These are phyloP conservation scores for Podarcis cretensis DNA, from an alignment of 2,113 vertebrate genomes.

Conservation along the genomic window DNA sequence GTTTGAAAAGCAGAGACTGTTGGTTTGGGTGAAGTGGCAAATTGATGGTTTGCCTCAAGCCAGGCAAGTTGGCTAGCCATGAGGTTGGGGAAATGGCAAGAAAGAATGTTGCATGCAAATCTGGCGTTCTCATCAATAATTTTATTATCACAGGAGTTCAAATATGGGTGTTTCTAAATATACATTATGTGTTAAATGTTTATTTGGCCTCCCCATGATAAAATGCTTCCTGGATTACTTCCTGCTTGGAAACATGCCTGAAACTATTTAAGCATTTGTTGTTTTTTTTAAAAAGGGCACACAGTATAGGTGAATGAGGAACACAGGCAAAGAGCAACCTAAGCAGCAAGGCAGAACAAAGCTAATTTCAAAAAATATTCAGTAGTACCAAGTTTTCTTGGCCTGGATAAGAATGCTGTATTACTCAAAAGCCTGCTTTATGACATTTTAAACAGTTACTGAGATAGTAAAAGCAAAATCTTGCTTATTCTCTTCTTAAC, in stretches of 20 bases:
- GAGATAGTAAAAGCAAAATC: background rate
- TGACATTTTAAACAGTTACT: background rate
- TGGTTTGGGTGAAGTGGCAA: background rate
- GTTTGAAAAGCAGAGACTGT: background rate
- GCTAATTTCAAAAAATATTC: background rate
- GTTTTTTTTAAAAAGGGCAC: too few relatives aligned
- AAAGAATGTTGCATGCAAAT: too few relatives aligned
- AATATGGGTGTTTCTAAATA: background rate
- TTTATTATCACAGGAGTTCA: background rate
- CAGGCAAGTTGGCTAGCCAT: background rate
- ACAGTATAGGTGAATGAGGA: background rate
- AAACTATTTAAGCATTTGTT: background rate
- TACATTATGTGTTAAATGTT: too few relatives aligned
- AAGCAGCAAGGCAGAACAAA: background rate
- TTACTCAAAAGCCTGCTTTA: background rate
- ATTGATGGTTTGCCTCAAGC: background rate
- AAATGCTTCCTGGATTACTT: conserved; percentile 43
- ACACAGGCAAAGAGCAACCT: background rate
- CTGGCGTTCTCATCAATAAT: background rate
- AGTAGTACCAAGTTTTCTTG: background rate
- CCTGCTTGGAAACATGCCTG: conserved; percentile 38
- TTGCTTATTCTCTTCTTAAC: background rate
- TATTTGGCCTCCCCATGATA: background rate
- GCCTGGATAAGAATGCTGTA: background rate
- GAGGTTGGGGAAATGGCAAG: too few relatives aligned